Evolutionary conservation across 2,113 vertebrate species (phyloP), one percentile per base, ranked within the genome.

Genomic region (Saccopteryx leptura): DNA sequence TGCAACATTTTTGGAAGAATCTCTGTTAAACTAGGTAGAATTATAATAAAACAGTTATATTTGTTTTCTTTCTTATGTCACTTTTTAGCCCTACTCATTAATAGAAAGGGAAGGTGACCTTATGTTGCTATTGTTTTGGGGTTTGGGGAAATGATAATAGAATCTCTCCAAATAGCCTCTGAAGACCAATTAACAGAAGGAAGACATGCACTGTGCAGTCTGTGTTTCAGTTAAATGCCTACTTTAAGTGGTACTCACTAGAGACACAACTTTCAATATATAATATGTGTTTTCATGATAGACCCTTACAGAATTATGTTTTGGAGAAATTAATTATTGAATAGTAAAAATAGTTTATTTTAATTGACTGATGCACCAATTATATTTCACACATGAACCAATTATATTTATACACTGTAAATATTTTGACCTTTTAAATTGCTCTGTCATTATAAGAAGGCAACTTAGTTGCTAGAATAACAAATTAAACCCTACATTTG

Each of bases 181-280:
- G 78, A 97, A 97, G 97, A 97, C 93, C 97, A 98, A 98, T 99
- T 98, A 98, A 97, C 93, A 96, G 90, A 93, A 96, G 83, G 96
- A 97, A 98, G 97, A 96, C 84, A 80, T 96, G 95, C 88, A 97
- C 91, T 71, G 56, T 93, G 58, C 90, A 94, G 84, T 85, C 78
- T 98, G 90, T 92, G 75, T 94, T 98, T 98, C 97, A 98, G 95
- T 98, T 97, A 98, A 96, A 97, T 96, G 90, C 19, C 92, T 97
- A 48, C 76, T 97, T 94, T 96, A 97, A 93, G 63, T 93, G 79
- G 71, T 96, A 92, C 83, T 97, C 91, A 90, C 93, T 92, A 93
- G 93, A 97, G 92, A 91, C 71, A 46, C 6, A 79, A 63, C 46
- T 96, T 91, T 61, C 92, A 58, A 96, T 46, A 85, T 69, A 96